These are phyloP conservation scores for Rousettus leschenaultii DNA, from an alignment of 2,113 vertebrate species.

Conservation along the genomic window DNA sequence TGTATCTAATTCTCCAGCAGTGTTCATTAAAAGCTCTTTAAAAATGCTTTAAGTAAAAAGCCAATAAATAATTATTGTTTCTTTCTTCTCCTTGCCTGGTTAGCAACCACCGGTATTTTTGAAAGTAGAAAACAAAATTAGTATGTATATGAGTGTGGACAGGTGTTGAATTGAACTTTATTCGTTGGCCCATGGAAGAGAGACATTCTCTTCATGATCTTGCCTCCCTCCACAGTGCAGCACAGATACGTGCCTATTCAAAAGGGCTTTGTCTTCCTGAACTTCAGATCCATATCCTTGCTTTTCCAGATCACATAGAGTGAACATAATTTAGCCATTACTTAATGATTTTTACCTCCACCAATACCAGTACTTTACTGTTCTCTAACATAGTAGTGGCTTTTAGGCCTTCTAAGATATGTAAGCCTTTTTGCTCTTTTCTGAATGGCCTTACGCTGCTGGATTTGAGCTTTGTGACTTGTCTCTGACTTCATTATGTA, in stretches of 20 bases:
- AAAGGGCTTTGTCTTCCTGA: neutral
- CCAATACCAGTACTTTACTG: neutral
- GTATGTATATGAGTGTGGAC: neutral
- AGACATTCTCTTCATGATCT: too few relatives aligned
- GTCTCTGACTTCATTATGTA: neutral
- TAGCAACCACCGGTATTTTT: neutral
- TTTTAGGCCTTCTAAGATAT: neutral
- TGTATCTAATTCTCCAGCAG: neutral
- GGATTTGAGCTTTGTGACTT: neutral
- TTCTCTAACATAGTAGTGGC: neutral
- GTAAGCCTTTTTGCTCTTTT: neutral
- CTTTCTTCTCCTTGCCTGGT: neutral
- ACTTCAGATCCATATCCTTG: neutral
- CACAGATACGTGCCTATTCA: too few relatives aligned
- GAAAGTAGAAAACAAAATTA: neutral
- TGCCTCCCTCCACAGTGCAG: too few relatives aligned
- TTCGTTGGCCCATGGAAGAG: neutral
- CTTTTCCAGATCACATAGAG: neutral
- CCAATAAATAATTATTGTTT: neutral
- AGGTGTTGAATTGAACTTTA: neutral
- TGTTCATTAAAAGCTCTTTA: constrained; percentile 16
- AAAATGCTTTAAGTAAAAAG: constrained; percentile 4
- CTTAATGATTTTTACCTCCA: neutral
- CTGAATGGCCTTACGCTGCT: neutral
- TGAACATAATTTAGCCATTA: neutral